Base-by-base conservation (phyloP, 2,113 vertebrate genomes). In the Nicator chloris region DNA sequence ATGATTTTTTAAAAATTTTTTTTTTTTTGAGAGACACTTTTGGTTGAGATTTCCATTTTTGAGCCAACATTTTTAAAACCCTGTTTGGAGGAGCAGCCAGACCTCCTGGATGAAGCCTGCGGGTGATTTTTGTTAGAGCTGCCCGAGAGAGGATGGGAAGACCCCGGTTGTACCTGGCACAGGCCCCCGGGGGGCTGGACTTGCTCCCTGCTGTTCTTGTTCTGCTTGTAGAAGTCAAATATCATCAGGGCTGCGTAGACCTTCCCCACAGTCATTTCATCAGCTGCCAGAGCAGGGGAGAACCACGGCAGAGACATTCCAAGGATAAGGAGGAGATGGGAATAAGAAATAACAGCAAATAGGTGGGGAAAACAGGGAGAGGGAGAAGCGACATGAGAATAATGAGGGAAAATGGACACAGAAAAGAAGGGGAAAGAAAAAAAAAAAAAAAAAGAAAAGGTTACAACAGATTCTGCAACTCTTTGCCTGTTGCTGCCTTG, bases 141-240 rank as follows among this genome's bases (percentile, higher is more conserved):
- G 31, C 31, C n/a, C 42, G 9, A 40, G 53, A 63, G 12, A 78
- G 47, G 64, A 54, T 5, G 5, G 24, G 44, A 82, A 65, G 91
- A 27, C 4, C 90, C 85, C 42, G 45, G 57, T 31, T 13, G 39
- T 98, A 98, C 98, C 98, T 98, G 98, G 81, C 98, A 97, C 44
- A 98, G 96, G 72, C 98, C 98, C 82, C 98, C 98, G 0, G 98
- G 75, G 5, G 98, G 98, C 92, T 98, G 99, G 84, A 97, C 98
- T 94, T 99, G 99, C 19, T 98, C 97, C 88, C 98, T 98, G 95
- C 97, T 98, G 81, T 98, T 98, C 95, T 98, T 98, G 81, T 98
- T 99, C 98, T 99, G 99, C 84, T 99, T 99, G 97, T 99, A 99
- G 98, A 99, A 99, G 97, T 99, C 99, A 3, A 99, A 99, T 96